A percentile compares a stretch with the other conserved stretches of the same genome.
Conservation (phyloP, 2,113 vertebrate species). For the Gyps fulvus region DNA sequence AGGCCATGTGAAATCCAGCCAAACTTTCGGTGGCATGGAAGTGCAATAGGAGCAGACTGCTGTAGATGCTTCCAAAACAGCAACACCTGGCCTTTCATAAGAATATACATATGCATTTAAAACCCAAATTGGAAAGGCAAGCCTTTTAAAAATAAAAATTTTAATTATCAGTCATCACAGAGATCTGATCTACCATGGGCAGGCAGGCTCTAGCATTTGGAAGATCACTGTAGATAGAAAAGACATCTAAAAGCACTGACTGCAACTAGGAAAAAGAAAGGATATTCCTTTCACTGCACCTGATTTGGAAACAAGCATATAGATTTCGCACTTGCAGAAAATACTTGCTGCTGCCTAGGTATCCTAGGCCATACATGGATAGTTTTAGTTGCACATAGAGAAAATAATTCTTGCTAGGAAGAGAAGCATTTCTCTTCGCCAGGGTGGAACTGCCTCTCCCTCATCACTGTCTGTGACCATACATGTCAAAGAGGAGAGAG, state of each 20-base stretch:
- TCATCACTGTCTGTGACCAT: background rate
- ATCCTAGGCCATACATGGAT: background rate
- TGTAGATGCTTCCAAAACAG: background rate
- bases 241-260: background rate
- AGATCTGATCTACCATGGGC: background rate
- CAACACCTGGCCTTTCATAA: background rate
- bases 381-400: background rate
- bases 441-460: background rate
- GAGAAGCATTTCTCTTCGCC: background rate
- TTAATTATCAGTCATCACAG: background rate
- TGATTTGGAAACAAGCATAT: background rate
- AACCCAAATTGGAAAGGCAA: background rate
- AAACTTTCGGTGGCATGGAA: background rate
- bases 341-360: background rate
- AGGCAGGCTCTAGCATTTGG: background rate
- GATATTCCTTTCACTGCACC: background rate
- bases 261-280: background rate
- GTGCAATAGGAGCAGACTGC: background rate
- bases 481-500: background rate
- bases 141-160: background rate
- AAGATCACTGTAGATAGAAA: background rate
- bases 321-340: background rate
- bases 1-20: background rate
- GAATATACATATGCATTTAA: background rate
- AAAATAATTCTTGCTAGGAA: background rate